Conservation (phyloP, 2,113 vertebrate genomes). For the Geococcyx californianus region DNA sequence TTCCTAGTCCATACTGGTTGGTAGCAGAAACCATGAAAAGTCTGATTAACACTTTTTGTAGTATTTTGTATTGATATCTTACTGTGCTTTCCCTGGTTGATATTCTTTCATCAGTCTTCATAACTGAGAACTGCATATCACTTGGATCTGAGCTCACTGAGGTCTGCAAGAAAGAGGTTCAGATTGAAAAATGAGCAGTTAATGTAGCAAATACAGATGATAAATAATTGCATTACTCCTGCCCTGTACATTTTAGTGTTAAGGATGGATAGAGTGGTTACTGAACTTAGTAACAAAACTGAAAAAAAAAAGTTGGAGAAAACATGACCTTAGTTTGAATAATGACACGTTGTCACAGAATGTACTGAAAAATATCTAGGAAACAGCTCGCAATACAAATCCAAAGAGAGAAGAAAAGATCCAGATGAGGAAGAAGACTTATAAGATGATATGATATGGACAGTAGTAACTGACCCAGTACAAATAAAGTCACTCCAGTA, state of each 20-base stretch:
- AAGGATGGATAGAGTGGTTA: neutral
- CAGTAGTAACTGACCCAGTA: neutral
- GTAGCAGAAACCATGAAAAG: neutral
- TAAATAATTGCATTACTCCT: neutral
- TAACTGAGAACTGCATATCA: conserved; percentile 88
- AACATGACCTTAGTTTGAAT: neutral
- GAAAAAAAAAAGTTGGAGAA: neutral
- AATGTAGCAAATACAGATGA: neutral
- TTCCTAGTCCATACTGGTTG: neutral
- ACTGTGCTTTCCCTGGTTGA: conserved; percentile 87
- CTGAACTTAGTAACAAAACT: neutral
- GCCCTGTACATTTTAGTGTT: neutral
- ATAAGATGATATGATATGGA: neutral
- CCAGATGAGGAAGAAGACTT: neutral
- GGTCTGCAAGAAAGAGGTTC: conserved; percentile 72
- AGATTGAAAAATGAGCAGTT: neutral
- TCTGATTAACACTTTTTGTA: neutral
- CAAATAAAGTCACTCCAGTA: neutral
- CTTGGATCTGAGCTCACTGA: conserved; percentile 85
- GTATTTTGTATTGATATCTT: conserved; percentile 49
- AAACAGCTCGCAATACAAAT: neutral
- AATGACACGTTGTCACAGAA: neutral
- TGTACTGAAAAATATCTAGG: neutral
- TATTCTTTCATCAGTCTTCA: conserved; percentile 90
- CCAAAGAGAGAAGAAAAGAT: neutral